phyloP scores from a whole-genome alignment of 2,888 invertebrate species.

The Diarsia dahlii region DNA sequence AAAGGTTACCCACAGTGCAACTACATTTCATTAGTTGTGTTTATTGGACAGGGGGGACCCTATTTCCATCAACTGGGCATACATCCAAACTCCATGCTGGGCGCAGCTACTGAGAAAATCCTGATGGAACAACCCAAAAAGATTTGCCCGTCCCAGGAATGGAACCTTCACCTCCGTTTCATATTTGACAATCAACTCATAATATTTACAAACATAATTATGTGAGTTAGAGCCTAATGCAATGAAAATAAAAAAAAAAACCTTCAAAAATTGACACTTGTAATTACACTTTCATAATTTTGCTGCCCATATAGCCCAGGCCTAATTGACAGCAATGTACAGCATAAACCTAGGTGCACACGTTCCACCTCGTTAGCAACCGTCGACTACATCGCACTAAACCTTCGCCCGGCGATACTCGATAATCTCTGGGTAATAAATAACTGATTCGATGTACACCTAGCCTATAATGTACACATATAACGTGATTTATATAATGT shows the following conservation, averaged over 20 bases:
- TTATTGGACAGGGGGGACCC: no score
- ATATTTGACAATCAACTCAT: no score
- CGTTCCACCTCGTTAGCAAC: constrained; percentile 58
- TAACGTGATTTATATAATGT: constrained; percentile 42
- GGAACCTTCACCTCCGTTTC: no score
- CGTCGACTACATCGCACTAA: constrained; percentile 41
- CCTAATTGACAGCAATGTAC: constrained; percentile 47
- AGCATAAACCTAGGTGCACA: constrained; percentile 32
- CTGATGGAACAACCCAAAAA: no score
- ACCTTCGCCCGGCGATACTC: constrained; percentile 37
- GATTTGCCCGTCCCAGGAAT: no score
- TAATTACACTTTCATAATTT: neutral
- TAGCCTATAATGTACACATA: constrained; percentile 27
- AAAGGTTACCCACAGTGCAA: no score
- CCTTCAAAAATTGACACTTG: neutral
- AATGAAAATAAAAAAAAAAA: neutral
- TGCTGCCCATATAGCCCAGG: constrained; percentile 3
- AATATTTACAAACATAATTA: no score
- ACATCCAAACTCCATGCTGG: no score
- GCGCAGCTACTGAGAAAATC: no score
- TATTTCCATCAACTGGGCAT: no score
- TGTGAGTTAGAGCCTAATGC: no score
- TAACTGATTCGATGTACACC: constrained; percentile 45
- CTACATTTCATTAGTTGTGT: no score
- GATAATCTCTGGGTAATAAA: constrained; percentile 56